Evolutionary conservation across 2,797 vertebrate genomes (phyloP).

Genomic region (Pipistrellus kuhlii): DNA sequence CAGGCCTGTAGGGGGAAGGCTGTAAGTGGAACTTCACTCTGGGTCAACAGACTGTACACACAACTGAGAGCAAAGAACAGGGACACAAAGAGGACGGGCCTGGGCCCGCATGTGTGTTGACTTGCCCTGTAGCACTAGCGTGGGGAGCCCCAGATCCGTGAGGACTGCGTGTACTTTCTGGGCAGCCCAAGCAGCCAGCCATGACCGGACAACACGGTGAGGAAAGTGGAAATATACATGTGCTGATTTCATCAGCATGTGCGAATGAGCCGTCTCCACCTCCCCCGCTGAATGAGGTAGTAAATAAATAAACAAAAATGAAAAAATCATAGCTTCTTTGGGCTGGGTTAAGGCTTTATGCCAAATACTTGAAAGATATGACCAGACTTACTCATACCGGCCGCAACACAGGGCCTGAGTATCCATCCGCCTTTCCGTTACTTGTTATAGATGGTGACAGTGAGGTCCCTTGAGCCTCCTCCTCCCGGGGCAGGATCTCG

Average conservation of each 20-base stretch:
- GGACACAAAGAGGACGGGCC: background rate
- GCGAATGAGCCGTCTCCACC: background rate
- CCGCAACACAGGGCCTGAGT: background rate
- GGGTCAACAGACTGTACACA: no score
- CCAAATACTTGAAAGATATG: background rate
- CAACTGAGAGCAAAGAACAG: background rate
- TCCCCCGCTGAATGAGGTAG: background rate
- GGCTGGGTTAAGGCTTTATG: background rate
- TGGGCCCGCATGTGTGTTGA: background rate
- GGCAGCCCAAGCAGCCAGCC: background rate
- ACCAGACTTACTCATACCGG: background rate
- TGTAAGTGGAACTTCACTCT: background rate
- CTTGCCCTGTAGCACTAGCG: background rate
- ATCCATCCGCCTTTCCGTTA: background rate
- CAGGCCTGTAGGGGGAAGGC: background rate
- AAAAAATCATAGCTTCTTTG: background rate
- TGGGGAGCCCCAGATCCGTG: background rate
- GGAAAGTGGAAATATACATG: background rate
- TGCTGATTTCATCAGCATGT: accelerated
- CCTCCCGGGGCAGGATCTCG: background rate
- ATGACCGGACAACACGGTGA: background rate
- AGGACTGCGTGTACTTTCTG: background rate
- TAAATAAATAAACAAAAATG: background rate
- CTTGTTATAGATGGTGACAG: background rate
- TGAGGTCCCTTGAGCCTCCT: background rate